Percentiles rank a stretch among this genome's conserved stretches.
Conservation (phyloP, 2,888 invertebrate genomes). For the Acanthococcus lagerstroemiae region DNA sequence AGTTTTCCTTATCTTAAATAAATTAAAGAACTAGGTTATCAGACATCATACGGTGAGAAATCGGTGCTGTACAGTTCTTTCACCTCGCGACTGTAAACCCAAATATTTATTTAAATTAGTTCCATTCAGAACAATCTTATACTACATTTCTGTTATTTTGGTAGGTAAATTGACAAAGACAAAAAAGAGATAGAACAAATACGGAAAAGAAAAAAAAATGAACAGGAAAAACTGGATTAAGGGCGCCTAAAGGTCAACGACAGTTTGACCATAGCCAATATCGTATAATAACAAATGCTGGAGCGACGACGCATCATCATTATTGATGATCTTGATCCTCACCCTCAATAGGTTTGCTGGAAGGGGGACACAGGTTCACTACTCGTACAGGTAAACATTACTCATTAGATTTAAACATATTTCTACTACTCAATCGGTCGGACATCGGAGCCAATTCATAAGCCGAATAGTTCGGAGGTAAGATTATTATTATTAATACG, state of each 20-base stretch:
- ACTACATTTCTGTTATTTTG: too few relatives aligned
- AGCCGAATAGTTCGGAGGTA: constrained; percentile 3
- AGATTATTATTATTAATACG: constrained; percentile 2
- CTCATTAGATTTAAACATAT: constrained; percentile 6
- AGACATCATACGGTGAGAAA: too few relatives aligned
- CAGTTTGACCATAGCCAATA: constrained; percentile 4
- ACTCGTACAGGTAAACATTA: constrained; percentile 14
- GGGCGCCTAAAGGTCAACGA: constrained; percentile 25
- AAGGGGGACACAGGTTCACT: constrained; percentile 12
- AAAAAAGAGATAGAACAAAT: too few relatives aligned
- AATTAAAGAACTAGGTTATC: too few relatives aligned
- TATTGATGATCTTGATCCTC: constrained; percentile 21
- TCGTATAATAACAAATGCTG: constrained; percentile 8
- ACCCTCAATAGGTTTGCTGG: constrained; percentile 13
- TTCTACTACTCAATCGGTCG: constrained; percentile 20
- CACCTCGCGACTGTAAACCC: too few relatives aligned
- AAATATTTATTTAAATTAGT: too few relatives aligned
- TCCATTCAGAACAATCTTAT: too few relatives aligned
- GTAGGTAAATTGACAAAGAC: too few relatives aligned
- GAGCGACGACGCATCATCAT: constrained; percentile 12
- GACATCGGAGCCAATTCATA: constrained; percentile 4
- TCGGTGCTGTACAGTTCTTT: too few relatives aligned
- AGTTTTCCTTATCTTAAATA: too few relatives aligned
- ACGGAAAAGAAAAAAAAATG: too few relatives aligned
- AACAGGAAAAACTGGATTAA: constrained; percentile 27